Evolutionary conservation across 2,888 invertebrate species (phyloP).

Genomic region (Lithosia quadra): DNA sequence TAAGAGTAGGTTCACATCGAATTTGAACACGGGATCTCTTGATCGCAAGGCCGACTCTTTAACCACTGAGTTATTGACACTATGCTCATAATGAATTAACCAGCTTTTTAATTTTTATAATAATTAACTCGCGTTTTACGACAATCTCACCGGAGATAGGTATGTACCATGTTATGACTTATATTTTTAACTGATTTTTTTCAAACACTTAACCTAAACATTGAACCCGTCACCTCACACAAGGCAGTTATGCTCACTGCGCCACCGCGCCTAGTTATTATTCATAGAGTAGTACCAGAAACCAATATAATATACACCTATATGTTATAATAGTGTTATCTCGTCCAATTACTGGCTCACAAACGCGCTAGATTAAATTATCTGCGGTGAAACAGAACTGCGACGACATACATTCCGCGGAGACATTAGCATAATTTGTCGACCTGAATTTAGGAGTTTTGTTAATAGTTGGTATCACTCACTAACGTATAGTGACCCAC

Average conservation of each 20-base stretch:
- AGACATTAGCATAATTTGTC: background rate
- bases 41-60: too few relatives aligned
- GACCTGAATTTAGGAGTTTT: background rate
- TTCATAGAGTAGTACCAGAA: background rate
- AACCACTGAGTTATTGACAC: too few relatives aligned
- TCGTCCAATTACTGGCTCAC: background rate
- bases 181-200: too few relatives aligned
- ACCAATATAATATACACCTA: background rate
- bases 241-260: background rate
- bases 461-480: background rate
- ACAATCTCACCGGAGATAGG: too few relatives aligned
- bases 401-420: background rate
- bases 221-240: background rate
- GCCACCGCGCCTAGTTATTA: background rate
- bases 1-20: too few relatives aligned
- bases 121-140: too few relatives aligned
- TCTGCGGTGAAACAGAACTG: background rate
- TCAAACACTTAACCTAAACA: background rate
- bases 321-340: background rate
- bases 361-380: background rate
- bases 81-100: too few relatives aligned
- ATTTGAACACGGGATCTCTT: too few relatives aligned
- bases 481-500: background rate
- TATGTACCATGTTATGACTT: background rate
- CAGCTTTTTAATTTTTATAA: too few relatives aligned